Conservation (phyloP, 2,797 vertebrate species). For the Novumbra hubbsi region DNA sequence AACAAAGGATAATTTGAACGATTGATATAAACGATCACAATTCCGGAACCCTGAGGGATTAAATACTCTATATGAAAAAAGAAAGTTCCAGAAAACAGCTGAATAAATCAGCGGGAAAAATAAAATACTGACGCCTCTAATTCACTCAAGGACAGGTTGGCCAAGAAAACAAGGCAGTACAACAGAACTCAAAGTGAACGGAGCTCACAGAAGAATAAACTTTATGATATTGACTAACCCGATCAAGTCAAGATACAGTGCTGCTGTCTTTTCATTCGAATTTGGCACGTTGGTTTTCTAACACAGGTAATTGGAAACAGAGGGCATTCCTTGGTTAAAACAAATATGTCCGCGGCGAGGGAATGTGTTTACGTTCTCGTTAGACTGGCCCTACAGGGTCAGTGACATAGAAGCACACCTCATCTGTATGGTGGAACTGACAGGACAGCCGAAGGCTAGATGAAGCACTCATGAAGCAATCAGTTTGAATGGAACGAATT, state of each 20-base stretch:
- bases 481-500: slow-evolving; percentile 15
- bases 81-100: neutral
- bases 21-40: slow-evolving; percentile 64
- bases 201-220: slow-evolving; percentile 31
- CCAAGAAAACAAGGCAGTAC: slow-evolving; percentile 24
- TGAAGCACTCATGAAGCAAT: slow-evolving; percentile 13
- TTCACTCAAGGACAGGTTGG: slow-evolving; percentile 47
- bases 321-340: slow-evolving; percentile 58
- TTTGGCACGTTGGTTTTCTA: slow-evolving; percentile 34
- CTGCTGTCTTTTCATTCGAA: slow-evolving; percentile 48
- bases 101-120: slow-evolving; percentile 45
- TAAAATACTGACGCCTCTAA: slow-evolving; percentile 32
- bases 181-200: slow-evolving; percentile 21
- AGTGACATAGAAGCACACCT: slow-evolving; percentile 63
- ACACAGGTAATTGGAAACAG: slow-evolving; percentile 69
- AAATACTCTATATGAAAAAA: slow-evolving; percentile 11
- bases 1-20: slow-evolving; percentile 50
- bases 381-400: slow-evolving; percentile 66
- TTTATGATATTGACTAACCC: slow-evolving; percentile 41
- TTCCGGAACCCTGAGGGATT: slow-evolving; percentile 53
- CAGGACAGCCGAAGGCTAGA: slow-evolving; percentile 35
- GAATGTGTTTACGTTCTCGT: slow-evolving; percentile 66
- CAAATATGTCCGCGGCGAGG: slow-evolving; percentile 54
- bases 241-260: slow-evolving; percentile 41
- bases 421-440: slow-evolving; percentile 46